Evolutionary conservation across 1,140 invertebrate genomes (phyloP).

Genomic region (Chlorops oryzae): DNA sequence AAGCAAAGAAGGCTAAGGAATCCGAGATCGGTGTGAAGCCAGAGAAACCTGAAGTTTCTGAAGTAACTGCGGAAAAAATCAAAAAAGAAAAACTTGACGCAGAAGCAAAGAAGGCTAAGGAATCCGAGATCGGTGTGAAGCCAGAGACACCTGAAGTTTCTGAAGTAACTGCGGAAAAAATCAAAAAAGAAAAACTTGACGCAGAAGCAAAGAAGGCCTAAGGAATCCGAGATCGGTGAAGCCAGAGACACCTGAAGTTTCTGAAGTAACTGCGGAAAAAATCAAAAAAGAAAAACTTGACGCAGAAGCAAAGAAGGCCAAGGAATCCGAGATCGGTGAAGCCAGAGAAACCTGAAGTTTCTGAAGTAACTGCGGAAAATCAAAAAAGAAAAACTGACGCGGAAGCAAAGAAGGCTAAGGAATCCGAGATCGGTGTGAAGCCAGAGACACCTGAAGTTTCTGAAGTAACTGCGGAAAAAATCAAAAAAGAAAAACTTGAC

Average conservation of each 20-base stretch:
- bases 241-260: slow-evolving; percentile 16
- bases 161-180: no score
- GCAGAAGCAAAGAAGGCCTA: slow-evolving; percentile 23
- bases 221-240: slow-evolving; percentile 14
- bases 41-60: slow-evolving; percentile 8
- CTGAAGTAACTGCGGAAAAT: no score
- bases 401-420: no score
- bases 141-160: slow-evolving; percentile 8
- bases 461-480: no score
- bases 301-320: not conserved
- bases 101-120: slow-evolving; percentile 9
- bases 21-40: not conserved
- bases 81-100: slow-evolving; percentile 17
- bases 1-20: not conserved
- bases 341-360: no score
- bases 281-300: not conserved
- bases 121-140: no score
- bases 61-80: slow-evolving; percentile 14
- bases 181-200: slow-evolving; percentile 5
- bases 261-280: slow-evolving; percentile 12
- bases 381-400: no score
- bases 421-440: no score
- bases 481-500: no score
- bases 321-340: slow-evolving; percentile 8
- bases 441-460: no score